Base-by-base conservation (phyloP, 2,113 vertebrate genomes). In the Laticauda laticaudata region DNA sequence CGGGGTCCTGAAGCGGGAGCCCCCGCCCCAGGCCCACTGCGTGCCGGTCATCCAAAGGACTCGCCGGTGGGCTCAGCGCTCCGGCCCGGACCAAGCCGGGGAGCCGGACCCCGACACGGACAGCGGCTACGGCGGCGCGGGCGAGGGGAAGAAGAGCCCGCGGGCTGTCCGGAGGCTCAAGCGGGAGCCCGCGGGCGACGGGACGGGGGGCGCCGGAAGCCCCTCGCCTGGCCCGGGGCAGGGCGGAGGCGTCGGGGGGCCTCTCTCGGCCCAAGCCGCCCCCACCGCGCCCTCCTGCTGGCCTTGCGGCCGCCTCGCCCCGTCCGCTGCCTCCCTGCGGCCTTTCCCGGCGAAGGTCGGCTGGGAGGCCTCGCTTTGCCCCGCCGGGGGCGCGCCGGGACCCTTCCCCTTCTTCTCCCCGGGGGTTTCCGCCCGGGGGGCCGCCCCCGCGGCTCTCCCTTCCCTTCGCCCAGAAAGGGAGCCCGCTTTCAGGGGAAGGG, bases 21-120 rank as follows among this genome's bases (percentile, higher is more conserved):
- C 97, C 69, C 98, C 8, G 9, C 48, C 48, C 8, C 56, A 98
- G 34, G 97, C 98, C 24, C 98, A 99, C 97, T 99, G 99, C n/a
- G 99, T 99, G 86, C 98, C 99, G 0, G 99, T 99, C 96, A 99
- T 99, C 94, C 99, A 99, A 98, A 98, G 99, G 98, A 99, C 98
- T 97, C 99, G 99, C 81, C 75, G 20, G 6, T 45, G 23, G 1
- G 24, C 39, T 14, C 64, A 20, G 3, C 23, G 12, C 3, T 0
- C 8, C 0, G 7, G 96, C 90, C 96, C 97, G 75, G 99, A 99
- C 96, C 96, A 98, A 43, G 98, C 98, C 61, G 95, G 95, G 18
- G 99, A 99, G 96, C 98, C 98, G 86, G 99, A 99, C 98, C 99
- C 99, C 1, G 99, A 99, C 97, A 99, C 99, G 11, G 99, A 99